A percentile compares a stretch with the other conserved stretches of the same genome.
phyloP scores from a whole-genome alignment of 2,888 invertebrate species.

The Tholera decimalis region DNA sequence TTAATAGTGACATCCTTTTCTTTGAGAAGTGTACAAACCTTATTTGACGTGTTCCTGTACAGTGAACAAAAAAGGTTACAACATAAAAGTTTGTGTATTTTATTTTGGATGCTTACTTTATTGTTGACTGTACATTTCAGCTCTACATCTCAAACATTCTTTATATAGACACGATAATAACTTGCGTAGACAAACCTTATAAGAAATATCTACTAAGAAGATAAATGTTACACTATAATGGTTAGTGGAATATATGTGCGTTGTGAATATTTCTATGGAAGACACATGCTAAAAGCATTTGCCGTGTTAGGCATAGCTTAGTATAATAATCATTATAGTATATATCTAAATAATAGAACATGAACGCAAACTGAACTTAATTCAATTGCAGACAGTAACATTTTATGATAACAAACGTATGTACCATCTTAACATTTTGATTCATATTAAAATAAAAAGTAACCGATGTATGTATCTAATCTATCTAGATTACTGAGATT shows the following conservation, averaged over 20 bases:
- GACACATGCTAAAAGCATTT: constrained; percentile 31
- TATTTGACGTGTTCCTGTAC: not conserved
- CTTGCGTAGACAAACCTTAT: not conserved
- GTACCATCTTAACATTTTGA: too few relatives aligned
- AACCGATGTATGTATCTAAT: too few relatives aligned
- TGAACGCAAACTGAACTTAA: too few relatives aligned
- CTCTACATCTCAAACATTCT: not conserved
- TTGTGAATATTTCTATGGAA: constrained; percentile 51
- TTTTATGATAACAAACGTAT: too few relatives aligned
- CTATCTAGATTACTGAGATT: too few relatives aligned
- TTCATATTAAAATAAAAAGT: too few relatives aligned
- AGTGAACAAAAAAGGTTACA: not conserved
- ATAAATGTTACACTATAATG: not conserved
- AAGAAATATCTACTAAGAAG: constrained; percentile 1
- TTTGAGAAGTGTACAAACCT: not conserved
- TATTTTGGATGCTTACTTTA: not conserved
- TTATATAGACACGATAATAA: not conserved
- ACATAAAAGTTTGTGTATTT: too few relatives aligned
- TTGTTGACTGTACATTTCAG: constrained; percentile 11
- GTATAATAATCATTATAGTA: not conserved
- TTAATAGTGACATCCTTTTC: too few relatives aligned
- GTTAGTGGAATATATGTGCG: constrained; percentile 16
- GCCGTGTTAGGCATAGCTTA: not conserved
- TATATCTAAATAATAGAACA: too few relatives aligned
- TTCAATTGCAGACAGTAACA: too few relatives aligned